A percentile compares a stretch with the other conserved stretches of the same genome.
phyloP scores from a whole-genome alignment of 2,113 vertebrate species.

The Caloenas nicobarica region DNA sequence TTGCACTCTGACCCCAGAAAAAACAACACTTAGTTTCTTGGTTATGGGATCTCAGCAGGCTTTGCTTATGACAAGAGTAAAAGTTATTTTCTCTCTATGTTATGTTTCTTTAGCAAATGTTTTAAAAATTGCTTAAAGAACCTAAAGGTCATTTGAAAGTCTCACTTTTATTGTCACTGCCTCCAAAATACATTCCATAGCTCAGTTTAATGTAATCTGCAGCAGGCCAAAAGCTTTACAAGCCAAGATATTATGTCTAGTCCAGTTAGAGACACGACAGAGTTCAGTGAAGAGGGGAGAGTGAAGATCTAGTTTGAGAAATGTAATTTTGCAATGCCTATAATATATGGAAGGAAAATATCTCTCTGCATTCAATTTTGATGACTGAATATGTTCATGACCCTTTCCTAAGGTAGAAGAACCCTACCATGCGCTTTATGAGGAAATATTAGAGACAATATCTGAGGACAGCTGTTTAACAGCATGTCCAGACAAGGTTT shows the following conservation, averaged over 20 bases:
- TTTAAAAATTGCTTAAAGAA: slow-evolving; percentile 65
- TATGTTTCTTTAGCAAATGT: slow-evolving; percentile 66
- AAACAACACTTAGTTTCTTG: slow-evolving; percentile 39
- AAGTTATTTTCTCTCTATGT: slow-evolving; percentile 56
- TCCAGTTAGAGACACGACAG: slow-evolving; percentile 35
- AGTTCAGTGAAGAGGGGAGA: neutral
- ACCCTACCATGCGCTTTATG: neutral
- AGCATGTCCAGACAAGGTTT: neutral
- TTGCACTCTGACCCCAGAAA: neutral
- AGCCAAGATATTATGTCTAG: slow-evolving; percentile 70
- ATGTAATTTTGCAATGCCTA: slow-evolving; percentile 3
- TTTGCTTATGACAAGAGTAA: slow-evolving; percentile 41
- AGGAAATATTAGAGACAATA: neutral
- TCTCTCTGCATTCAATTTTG: neutral
- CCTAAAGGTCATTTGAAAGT: slow-evolving; percentile 65
- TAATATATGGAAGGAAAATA: slow-evolving; percentile 33
- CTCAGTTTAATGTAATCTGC: slow-evolving; percentile 66
- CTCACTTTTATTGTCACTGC: slow-evolving; percentile 73
- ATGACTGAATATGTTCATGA: neutral
- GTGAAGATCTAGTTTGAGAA: slow-evolving; percentile 17
- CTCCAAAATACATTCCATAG: slow-evolving; percentile 72
- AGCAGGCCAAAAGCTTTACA: slow-evolving; percentile 55
- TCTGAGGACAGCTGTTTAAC: neutral
- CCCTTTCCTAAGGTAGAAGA: neutral
- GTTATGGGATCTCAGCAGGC: slow-evolving; percentile 36